phyloP scores from a whole-genome alignment of 2,888 invertebrate species.

The Caenorhabditis wallacei region DNA sequence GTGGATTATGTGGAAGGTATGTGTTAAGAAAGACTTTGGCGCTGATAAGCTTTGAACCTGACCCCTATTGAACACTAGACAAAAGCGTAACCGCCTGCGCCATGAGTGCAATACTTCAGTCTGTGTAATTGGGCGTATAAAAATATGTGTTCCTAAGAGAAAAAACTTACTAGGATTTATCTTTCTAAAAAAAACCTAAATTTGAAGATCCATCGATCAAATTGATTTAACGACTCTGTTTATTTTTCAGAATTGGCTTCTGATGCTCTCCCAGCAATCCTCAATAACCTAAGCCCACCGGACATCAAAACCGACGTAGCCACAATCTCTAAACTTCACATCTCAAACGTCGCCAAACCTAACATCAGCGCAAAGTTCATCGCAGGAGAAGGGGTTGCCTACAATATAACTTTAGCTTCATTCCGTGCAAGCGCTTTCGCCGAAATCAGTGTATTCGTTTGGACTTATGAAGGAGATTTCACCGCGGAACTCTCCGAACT shows the following conservation, averaged over 20 bases:
- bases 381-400: slow-evolving; percentile 71
- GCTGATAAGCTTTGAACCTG: background rate
- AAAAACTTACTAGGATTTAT: too few relatives aligned
- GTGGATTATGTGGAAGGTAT: slow-evolving; percentile 72
- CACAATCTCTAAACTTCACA: slow-evolving; percentile 58
- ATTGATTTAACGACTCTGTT: too few relatives aligned
- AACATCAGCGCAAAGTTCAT: slow-evolving; percentile 76
- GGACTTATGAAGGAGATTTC: slow-evolving; percentile 68
- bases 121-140: too few relatives aligned
- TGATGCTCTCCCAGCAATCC: slow-evolving; percentile 70
- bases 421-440: slow-evolving; percentile 64
- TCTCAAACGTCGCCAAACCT: slow-evolving; percentile 70
- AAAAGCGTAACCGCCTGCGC: too few relatives aligned
- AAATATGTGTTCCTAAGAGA: background rate
- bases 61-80: background rate
- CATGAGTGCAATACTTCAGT: too few relatives aligned
- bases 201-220: too few relatives aligned
- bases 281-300: slow-evolving; percentile 71
- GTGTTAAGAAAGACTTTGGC: background rate
- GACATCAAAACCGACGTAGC: slow-evolving; percentile 61
- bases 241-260: slow-evolving; percentile 66
- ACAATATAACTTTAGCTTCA: slow-evolving; percentile 64
- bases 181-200: too few relatives aligned
- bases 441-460: slow-evolving; percentile 58
- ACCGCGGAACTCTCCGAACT: slow-evolving; percentile 68